Evolutionary conservation across 2,888 invertebrate genomes (phyloP), one percentile per base, ranked within the genome.

Genomic region (Lepidochrysops patricia): DNA sequence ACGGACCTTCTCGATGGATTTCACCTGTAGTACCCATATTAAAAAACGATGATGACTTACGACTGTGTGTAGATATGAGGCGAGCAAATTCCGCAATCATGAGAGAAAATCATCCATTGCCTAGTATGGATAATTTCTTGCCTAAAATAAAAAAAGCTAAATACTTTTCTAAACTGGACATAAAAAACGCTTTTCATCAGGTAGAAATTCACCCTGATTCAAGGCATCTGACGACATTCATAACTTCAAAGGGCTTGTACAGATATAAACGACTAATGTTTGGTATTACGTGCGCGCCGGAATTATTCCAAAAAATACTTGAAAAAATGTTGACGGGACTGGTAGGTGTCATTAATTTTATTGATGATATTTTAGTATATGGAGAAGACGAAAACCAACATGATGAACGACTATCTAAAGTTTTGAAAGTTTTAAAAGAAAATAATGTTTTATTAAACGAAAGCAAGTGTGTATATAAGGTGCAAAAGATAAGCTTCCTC

Each of bases 341-440:
- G n/a, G 37, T 13, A 1, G 13, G 37, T 0, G 57, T 12, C 7
- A 26, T 37, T n/a, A 57, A 57, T 57, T 57, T 57, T 6, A 57
- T 57, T 26, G 43, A 43, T 19, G 43, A 43, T 7, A 43, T 43
- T 15, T 1, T 43, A 6, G 15, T 43, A 1, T 19, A 2, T 43
- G 43, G 19, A 13, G 15, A 19, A 6, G 43, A 27, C 15, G 43
- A 37, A 34, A 23, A 12, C 58, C 29, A 25, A 60, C 32, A 70
- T 37, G 60, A 68, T 19, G 12, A 1, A 2, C 54, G 66, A 7
- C 25, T 67, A 0, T 15, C 54, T 13, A 61, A 67, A 23, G 66
- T 67, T 0, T 6, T 67, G 15, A 1, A 59, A 5, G 56, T 66
- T 2, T 32, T 69, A 4, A 61, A 66, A 37, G 58, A 67, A 2